These are phyloP conservation scores for Pygocentrus nattereri DNA, from an alignment of 2,797 vertebrate genomes.

Conservation along the genomic window DNA sequence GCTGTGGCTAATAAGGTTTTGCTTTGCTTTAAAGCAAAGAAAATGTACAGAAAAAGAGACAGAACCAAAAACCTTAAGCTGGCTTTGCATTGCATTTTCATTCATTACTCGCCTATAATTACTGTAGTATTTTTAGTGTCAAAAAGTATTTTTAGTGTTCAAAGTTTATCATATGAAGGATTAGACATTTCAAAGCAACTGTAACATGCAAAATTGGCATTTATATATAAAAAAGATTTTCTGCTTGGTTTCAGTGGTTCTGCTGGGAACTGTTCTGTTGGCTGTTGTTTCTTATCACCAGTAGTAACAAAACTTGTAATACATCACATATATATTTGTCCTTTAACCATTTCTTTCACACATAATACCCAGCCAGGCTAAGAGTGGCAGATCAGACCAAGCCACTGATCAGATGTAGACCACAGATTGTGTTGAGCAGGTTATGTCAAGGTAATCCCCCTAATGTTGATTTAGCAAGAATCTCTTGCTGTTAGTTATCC, in stretches of 20 bases:
- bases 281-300: background rate
- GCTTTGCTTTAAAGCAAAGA: no score
- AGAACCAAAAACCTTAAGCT: no score
- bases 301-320: background rate
- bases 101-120: no score
- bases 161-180: no score
- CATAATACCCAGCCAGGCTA: background rate
- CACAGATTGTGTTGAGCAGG: conserved; percentile 46
- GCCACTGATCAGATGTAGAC: conserved; percentile 42
- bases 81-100: no score
- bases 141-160: no score
- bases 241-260: background rate
- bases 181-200: background rate
- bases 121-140: background rate
- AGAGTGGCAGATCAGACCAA: conserved; percentile 14
- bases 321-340: background rate
- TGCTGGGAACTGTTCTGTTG: background rate
- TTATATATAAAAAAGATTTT: background rate
- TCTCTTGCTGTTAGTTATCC: background rate
- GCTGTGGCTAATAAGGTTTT: no score
- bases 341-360: background rate
- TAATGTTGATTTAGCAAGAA: conserved; percentile 32
- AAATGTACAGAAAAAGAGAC: no score
- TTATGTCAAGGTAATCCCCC: conserved; percentile 28
- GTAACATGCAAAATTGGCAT: background rate